A percentile compares a stretch with the other conserved stretches of the same genome.
These are phyloP conservation scores for Patella depressa DNA, from an alignment of 2,888 invertebrate species.

Conservation along the genomic window DNA sequence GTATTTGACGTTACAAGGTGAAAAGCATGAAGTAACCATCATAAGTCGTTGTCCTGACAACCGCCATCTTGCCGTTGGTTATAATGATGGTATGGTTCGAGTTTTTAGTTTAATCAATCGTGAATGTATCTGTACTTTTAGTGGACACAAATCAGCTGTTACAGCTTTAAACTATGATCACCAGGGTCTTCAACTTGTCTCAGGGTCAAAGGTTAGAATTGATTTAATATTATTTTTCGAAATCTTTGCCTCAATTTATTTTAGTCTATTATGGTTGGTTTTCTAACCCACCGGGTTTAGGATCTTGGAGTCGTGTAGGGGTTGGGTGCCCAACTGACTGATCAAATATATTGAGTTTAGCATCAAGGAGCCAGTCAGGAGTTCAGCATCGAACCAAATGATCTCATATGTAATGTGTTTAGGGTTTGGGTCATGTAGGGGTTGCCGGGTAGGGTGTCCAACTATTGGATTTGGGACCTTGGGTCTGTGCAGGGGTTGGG, in stretches of 20 bases:
- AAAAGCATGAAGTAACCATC: conserved; percentile 84
- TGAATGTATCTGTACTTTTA: conserved; percentile 80
- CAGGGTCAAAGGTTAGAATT: conserved; percentile 83
- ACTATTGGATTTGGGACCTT: too few relatives aligned
- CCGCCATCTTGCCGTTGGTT: conserved; percentile 89
- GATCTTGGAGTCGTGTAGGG: too few relatives aligned
- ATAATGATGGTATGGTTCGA: conserved; percentile 88
- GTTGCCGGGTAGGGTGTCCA: too few relatives aligned
- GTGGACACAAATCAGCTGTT: conserved; percentile 88
- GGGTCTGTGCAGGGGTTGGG: too few relatives aligned
- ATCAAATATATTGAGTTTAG: too few relatives aligned
- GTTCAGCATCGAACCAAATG: too few relatives aligned
- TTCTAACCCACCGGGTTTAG: too few relatives aligned
- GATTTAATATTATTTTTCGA: not conserved
- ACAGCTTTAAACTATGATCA: conserved; percentile 87
- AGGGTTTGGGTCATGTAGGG: too few relatives aligned
- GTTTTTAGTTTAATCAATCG: conserved; percentile 81
- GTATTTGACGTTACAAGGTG: conserved; percentile 85
- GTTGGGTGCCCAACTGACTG: too few relatives aligned
- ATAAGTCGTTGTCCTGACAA: conserved; percentile 84
- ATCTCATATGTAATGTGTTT: too few relatives aligned
- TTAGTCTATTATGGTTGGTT: not conserved
- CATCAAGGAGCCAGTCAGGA: too few relatives aligned
- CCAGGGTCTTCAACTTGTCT: conserved; percentile 87
- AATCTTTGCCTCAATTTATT: not conserved